phyloP scores from a whole-genome alignment of 2,888 invertebrate genomes.

The Protodeltote pygarga region DNA sequence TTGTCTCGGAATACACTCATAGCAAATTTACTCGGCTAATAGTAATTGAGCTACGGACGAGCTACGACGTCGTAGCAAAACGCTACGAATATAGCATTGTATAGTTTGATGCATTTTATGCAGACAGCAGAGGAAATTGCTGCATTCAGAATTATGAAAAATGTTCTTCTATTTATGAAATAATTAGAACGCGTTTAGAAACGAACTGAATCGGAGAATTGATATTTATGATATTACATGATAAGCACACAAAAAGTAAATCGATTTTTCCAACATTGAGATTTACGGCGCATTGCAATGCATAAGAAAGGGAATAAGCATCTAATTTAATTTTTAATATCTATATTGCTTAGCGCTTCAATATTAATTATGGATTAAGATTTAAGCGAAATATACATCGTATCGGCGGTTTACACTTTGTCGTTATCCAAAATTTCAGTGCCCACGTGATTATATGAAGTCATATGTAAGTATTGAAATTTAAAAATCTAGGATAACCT shows the following conservation, averaged over 20 bases:
- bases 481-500: too few species aligned
- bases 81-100: constrained; percentile 29
- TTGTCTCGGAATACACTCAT: too few species aligned
- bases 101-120: constrained; percentile 18
- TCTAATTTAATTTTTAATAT: too few species aligned
- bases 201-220: constrained; percentile 17
- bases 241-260: constrained; percentile 12
- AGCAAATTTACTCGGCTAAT: constrained; percentile 5
- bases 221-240: constrained; percentile 20
- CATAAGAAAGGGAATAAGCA: constrained; percentile 17
- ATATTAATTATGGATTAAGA: too few species aligned
- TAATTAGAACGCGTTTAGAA: constrained; percentile 12
- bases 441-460: too few species aligned
- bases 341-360: too few species aligned
- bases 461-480: too few species aligned
- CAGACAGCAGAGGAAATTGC: constrained; percentile 14
- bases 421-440: too few species aligned
- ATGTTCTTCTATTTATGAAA: constrained; percentile 16
- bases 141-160: constrained; percentile 18
- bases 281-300: constrained; percentile 10
- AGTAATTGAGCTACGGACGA: constrained; percentile 8
- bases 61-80: constrained; percentile 43
- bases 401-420: too few species aligned
- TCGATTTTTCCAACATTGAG: constrained; percentile 4
- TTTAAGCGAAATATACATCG: too few species aligned